Conservation (phyloP, 2,113 vertebrate species). For the Paramisgurnus dabryanus region DNA sequence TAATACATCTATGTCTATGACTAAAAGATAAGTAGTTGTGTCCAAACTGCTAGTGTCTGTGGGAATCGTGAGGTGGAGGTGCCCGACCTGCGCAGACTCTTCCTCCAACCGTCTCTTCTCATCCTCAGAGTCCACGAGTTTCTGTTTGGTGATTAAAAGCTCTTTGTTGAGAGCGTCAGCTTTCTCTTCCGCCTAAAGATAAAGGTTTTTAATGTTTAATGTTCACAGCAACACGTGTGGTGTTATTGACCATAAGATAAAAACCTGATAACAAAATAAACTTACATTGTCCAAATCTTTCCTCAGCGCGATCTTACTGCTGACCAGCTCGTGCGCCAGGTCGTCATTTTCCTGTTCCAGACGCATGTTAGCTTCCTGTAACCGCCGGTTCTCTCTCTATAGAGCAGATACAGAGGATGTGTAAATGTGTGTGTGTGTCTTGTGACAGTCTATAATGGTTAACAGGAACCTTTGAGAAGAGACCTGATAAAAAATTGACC, state of each 20-base stretch:
- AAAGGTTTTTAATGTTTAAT: slow-evolving; percentile 36
- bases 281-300: slow-evolving; percentile 98
- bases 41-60: not conserved
- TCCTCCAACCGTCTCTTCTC: slow-evolving; percentile 94
- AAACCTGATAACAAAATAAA: not conserved
- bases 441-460: slow-evolving; percentile 53
- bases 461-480: slow-evolving; percentile 54
- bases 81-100: slow-evolving; percentile 89
- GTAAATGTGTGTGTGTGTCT: slow-evolving; percentile 39
- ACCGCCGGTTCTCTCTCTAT: slow-evolving; percentile 91
- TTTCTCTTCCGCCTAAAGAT: slow-evolving; percentile 93
- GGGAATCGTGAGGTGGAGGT: not conserved
- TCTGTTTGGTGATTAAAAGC: slow-evolving; percentile 97
- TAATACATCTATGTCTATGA: too few species aligned
- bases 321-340: slow-evolving; percentile 94
- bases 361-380: slow-evolving; percentile 98
- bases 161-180: slow-evolving; percentile 97
- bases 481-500: slow-evolving; percentile 48
- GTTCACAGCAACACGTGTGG: not conserved
- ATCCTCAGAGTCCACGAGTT: slow-evolving; percentile 93
- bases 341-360: slow-evolving; percentile 99
- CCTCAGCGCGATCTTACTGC: slow-evolving; percentile 96
- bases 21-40: too few species aligned
- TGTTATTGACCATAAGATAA: too few species aligned
- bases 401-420: slow-evolving; percentile 10